These are phyloP conservation scores for Oceanodroma tethys DNA, from an alignment of 2,113 vertebrate genomes.

Conservation along the genomic window DNA sequence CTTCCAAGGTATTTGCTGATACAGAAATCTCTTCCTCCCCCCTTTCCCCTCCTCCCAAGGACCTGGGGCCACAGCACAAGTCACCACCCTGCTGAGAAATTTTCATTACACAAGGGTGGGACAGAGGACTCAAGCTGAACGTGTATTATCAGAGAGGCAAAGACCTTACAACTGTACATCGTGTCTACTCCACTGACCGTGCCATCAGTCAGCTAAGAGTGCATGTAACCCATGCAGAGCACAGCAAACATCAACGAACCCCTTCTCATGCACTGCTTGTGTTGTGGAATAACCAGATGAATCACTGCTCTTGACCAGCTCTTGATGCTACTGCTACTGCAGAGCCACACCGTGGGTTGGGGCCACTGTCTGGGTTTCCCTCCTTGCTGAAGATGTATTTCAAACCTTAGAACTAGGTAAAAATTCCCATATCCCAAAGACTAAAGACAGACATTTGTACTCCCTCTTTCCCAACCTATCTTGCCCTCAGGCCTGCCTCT, in stretches of 20 bases:
- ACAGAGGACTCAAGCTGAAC: neutral
- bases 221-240: neutral
- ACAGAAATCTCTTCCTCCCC: constrained; percentile 24
- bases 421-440: neutral
- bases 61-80: neutral
- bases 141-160: neutral
- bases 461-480: neutral
- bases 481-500: neutral
- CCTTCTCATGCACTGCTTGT: rapidly evolving
- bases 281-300: neutral
- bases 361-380: neutral
- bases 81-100: constrained; percentile 57
- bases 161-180: neutral
- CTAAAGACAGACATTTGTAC: neutral
- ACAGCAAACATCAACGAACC: neutral
- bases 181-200: neutral
- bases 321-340: neutral
- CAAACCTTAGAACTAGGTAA: neutral
- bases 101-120: constrained; percentile 46
- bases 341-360: rapidly evolving
- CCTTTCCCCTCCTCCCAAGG: neutral
- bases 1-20: constrained; percentile 62
- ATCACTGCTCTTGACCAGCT: neutral
- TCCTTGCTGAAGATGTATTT: neutral
- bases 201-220: neutral